phyloP scores from a whole-genome alignment of 2,888 invertebrate genomes.

The Platycheirus rosarum region DNA sequence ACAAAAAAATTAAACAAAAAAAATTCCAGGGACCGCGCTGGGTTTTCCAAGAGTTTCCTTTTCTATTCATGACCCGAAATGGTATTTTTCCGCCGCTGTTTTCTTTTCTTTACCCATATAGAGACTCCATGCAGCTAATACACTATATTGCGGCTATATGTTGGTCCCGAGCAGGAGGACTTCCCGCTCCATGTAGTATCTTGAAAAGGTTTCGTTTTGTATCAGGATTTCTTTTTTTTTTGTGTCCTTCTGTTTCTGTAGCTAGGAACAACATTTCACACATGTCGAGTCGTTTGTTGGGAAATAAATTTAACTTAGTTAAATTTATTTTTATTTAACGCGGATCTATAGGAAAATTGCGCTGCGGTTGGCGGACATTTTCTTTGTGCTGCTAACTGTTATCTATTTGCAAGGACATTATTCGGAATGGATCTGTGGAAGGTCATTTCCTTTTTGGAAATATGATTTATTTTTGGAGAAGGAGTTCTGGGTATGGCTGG shows the following conservation, averaged over 20 bases:
- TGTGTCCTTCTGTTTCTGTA: conserved; percentile 11
- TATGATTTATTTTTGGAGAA: conserved; percentile 53
- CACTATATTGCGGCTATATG: conserved; percentile 25
- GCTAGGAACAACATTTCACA: conserved; percentile 49
- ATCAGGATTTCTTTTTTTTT: conserved; percentile 21
- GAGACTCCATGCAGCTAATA: conserved; percentile 57
- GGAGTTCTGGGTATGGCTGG: not conserved
- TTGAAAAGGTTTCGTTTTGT: conserved; percentile 42
- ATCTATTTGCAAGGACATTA: conserved; percentile 47
- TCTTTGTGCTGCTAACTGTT: conserved; percentile 50
- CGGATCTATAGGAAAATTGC: conserved; percentile 19
- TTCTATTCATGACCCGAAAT: conserved; percentile 63
- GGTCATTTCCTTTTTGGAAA: conserved; percentile 41
- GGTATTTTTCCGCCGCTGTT: conserved; percentile 59
- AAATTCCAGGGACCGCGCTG: conserved; percentile 31
- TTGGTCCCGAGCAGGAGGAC: conserved; percentile 13
- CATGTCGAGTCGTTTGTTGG: conserved; percentile 61
- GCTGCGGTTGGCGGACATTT: conserved; percentile 31
- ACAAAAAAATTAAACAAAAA: conserved; percentile 14
- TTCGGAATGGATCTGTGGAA: too few species aligned
- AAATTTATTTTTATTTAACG: conserved; percentile 72
- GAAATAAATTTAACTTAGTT: conserved; percentile 70
- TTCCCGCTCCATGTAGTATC: conserved; percentile 47
- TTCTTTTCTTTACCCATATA: conserved; percentile 44
- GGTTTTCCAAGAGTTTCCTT: conserved; percentile 47